Percentiles rank a stretch among this genome's conserved stretches.
Evolutionary conservation across 2,113 vertebrate genomes (phyloP).

Genomic region (Petrocephalus microphthalmus): DNA sequence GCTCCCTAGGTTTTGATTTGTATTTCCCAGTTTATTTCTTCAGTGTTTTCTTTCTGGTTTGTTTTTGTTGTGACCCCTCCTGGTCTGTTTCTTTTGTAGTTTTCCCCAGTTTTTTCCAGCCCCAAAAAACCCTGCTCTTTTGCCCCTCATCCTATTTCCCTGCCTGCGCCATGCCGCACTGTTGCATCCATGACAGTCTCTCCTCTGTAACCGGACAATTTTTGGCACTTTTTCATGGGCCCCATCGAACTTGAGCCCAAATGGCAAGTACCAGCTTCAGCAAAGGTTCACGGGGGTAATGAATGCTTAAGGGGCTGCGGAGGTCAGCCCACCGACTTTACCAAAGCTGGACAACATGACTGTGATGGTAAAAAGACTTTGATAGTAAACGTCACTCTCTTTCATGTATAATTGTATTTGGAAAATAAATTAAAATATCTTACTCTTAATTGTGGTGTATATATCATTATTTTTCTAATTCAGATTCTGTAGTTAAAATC

Average conservation of each 20-base stretch:
- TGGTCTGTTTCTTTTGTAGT: too few relatives aligned
- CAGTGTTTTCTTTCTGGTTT: too few relatives aligned
- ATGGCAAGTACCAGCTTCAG: neutral
- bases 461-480: neutral
- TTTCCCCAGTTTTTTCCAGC: too few relatives aligned
- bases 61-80: too few relatives aligned
- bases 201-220: neutral
- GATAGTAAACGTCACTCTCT: neutral
- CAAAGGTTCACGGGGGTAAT: neutral
- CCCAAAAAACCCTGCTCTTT: too few relatives aligned
- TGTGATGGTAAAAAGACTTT: neutral
- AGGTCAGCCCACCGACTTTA: neutral
- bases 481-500: neutral
- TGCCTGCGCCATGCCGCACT: too few relatives aligned
- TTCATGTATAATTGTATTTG: neutral
- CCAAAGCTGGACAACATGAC: neutral
- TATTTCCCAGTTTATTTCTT: too few relatives aligned
- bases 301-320: neutral
- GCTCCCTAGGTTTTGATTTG: too few relatives aligned
- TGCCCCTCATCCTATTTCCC: too few relatives aligned
- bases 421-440: neutral
- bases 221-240: neutral
- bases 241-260: too few relatives aligned
- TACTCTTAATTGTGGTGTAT: neutral
- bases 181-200: too few relatives aligned